Base-by-base conservation (phyloP, 2,888 invertebrate genomes). In the Hyles lineata region DNA sequence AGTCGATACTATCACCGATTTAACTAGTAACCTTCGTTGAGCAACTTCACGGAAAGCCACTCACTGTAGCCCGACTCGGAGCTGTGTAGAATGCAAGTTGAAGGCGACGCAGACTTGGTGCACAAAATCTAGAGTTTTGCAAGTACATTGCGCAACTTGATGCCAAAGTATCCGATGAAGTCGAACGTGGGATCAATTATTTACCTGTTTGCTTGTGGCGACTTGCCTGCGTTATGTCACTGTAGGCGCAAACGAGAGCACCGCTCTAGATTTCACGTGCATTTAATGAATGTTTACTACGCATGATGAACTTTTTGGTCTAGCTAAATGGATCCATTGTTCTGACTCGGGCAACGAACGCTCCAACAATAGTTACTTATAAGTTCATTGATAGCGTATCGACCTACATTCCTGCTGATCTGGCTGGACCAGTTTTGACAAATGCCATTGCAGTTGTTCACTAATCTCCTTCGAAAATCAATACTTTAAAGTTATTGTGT, bases 161-260 rank as follows among this genome's bases (percentile, higher is more conserved):
- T 83, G 78, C 83, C 85, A 85, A 89, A 90, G 86, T 87, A 77
- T 73, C 78, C 82, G 82, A 85, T 85, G 82, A 89, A 89, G 82
- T 88, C 89, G 91, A 92, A 91, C 93, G 93, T 93, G 92, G 89
- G 92, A 93, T 90, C 87, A 89, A 92, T 91, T 89, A 91, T 89
- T 88, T 83, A 89, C 80, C 81, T 85, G 89, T 80, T 87, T 85
- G 86, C 81, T 89, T 89, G 83, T 77, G 82, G 78, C 77, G 77
- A 84, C 83, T 86, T 82, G 81, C 78, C 78, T 75, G 73, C 80
- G 78, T 90, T 89, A 90, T 89, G 89, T 90, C 88, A 90, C 82
- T 79, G 74, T 74, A 75, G 76, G 71, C 78, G 77, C 75, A 72
- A 82, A 78, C 75, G 79, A 87, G 85, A 85, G 76, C 84, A 83